Percentiles rank a stretch among this genome's conserved stretches.
Conservation (phyloP, 2,888 invertebrate species). For the Cistogaster globosa region DNA sequence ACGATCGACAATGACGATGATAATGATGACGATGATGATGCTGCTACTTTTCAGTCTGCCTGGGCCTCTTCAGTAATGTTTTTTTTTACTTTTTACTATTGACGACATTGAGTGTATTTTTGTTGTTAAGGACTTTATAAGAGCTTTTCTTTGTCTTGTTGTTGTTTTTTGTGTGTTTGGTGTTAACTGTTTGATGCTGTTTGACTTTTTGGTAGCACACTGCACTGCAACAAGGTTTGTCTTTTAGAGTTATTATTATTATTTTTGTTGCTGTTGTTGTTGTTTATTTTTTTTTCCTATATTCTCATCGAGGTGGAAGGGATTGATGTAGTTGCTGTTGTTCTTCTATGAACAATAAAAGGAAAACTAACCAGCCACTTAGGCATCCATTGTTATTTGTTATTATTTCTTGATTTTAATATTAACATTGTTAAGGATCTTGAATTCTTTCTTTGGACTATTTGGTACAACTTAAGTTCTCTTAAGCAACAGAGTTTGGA, state of each 20-base stretch:
- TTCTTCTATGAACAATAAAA: slow-evolving; percentile 58
- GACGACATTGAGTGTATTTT: slow-evolving; percentile 69
- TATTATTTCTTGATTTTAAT: slow-evolving; percentile 65
- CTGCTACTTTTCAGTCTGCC: slow-evolving; percentile 44
- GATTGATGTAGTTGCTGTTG: slow-evolving; percentile 32
- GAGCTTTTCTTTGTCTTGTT: slow-evolving; percentile 56
- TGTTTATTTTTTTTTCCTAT: neutral
- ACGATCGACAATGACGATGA: slow-evolving; percentile 79
- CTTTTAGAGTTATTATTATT: slow-evolving; percentile 13
- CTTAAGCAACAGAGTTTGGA: slow-evolving; percentile 45
- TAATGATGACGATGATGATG: slow-evolving; percentile 53
- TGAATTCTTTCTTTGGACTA: slow-evolving; percentile 30
- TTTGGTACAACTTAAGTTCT: slow-evolving; percentile 1
- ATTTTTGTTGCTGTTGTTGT: neutral
- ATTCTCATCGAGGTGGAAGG: neutral
- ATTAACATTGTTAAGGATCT: slow-evolving; percentile 58
- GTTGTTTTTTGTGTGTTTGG: slow-evolving; percentile 39
- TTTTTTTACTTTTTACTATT: slow-evolving; percentile 45
- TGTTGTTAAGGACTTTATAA: slow-evolving; percentile 68
- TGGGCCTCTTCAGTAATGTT: slow-evolving; percentile 33
- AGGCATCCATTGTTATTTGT: slow-evolving; percentile 68
- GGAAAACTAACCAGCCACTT: slow-evolving; percentile 70
- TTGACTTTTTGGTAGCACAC: slow-evolving; percentile 68
- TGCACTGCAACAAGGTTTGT: slow-evolving; percentile 42
- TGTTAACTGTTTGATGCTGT: slow-evolving; percentile 66